Conservation (phyloP, 2,113 vertebrate species). For the Elanoides forficatus region DNA sequence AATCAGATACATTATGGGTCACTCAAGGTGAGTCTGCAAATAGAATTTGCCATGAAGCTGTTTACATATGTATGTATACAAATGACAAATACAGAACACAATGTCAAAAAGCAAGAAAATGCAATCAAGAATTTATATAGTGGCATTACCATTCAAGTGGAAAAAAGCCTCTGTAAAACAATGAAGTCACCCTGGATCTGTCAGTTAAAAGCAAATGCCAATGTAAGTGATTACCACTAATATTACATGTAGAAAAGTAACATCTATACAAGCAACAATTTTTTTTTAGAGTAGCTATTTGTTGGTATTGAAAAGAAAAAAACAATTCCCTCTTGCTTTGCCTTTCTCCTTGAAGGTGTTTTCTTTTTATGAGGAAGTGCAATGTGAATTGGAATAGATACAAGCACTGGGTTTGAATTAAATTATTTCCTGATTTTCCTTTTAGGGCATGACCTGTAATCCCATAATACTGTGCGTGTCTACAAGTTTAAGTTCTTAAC, state of each 20-base stretch:
- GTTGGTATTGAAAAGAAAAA: background rate
- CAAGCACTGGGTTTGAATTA: background rate
- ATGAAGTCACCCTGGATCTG: conserved; percentile 4
- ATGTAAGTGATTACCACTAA: background rate
- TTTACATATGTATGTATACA: conserved; percentile 52
- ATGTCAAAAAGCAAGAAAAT: conserved; percentile 50
- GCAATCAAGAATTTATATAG: conserved; percentile 53
- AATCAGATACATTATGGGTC: conserved; percentile 13
- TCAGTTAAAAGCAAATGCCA: conserved; percentile 26
- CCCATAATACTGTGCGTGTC: background rate
- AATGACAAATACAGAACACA: conserved; percentile 35
- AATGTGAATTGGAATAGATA: background rate
- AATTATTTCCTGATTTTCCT: conserved; percentile 1
- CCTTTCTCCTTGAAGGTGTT: background rate
- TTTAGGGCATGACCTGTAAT: conserved; percentile 1
- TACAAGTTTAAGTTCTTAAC: background rate
- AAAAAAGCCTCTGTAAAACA: conserved; percentile 47
- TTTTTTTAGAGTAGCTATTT: background rate
- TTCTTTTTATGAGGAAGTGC: background rate
- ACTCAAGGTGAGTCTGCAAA: conserved; percentile 41
- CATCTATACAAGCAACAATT: background rate
- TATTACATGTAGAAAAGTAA: background rate
- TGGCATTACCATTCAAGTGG: conserved; percentile 27
- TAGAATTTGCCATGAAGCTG: conserved; percentile 10
- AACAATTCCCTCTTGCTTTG: background rate